Percentiles rank a stretch among this genome's conserved stretches.
These are phyloP conservation scores for Drosophila pseudoobscura DNA, from an alignment of 1,140 invertebrate species.

Conservation along the genomic window DNA sequence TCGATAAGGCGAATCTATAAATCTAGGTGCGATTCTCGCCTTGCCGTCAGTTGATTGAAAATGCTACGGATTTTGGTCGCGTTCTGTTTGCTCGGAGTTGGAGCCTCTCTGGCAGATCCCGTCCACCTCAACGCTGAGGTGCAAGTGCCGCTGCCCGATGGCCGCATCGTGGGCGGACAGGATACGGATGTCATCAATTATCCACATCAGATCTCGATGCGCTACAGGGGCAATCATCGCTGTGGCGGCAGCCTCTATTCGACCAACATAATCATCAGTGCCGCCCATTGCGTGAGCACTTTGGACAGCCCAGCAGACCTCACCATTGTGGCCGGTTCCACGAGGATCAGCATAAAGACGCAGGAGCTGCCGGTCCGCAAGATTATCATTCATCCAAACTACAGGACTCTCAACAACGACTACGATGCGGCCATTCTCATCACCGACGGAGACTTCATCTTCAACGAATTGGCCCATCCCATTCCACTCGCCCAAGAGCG, in stretches of 20 bases:
- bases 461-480: slow-evolving; percentile 54
- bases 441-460: slow-evolving; percentile 58
- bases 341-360: slow-evolving; percentile 33
- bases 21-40: neutral
- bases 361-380: slow-evolving; percentile 53
- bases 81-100: slow-evolving; percentile 30
- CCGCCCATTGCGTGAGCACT: slow-evolving; percentile 85
- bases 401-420: slow-evolving; percentile 55
- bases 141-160: slow-evolving; percentile 58
- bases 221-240: slow-evolving; percentile 64
- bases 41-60: slow-evolving; percentile 42
- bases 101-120: slow-evolving; percentile 40
- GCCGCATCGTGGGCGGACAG: slow-evolving; percentile 72
- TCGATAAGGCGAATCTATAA: slow-evolving; percentile 45
- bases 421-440: slow-evolving; percentile 69
- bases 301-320: slow-evolving; percentile 35
- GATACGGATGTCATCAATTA: slow-evolving; percentile 54
- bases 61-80: slow-evolving; percentile 62
- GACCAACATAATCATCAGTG: slow-evolving; percentile 84
- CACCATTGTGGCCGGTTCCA: slow-evolving; percentile 65
- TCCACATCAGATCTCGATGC: slow-evolving; percentile 76
- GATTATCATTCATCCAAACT: slow-evolving; percentile 60
- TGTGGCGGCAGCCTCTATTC: slow-evolving; percentile 85
- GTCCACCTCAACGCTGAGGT: slow-evolving; percentile 16
- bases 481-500: slow-evolving; percentile 57